Base-by-base conservation (phyloP, 1,140 invertebrate genomes). In the Drosophila serrata region DNA sequence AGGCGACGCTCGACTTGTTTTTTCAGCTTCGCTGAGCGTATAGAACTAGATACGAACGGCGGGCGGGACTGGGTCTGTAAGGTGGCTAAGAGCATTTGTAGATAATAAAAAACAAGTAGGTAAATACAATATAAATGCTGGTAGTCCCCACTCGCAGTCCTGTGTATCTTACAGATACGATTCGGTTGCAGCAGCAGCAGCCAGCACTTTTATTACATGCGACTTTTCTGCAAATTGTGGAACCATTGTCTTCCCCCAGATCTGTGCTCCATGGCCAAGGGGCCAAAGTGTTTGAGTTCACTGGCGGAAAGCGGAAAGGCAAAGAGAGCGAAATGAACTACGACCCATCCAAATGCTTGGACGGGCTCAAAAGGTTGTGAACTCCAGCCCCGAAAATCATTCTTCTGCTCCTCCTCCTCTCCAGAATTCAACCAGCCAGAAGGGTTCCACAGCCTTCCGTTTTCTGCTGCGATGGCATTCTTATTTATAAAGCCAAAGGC, bases 41-140 rank as follows among this genome's bases (percentile, higher is more conserved):
- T 85, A 86, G 81, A 85, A 70, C 63, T 75, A 77, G 61, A 65
- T 74, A 57, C 49, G 35, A 74, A 37, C 39, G 33, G 29, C 59
- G 55, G 56, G 63, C 22, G 45, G 49, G 51, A 15, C 8, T 58
- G 27, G 51, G 49, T 17, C 42, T 29, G 33, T 12, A 42, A 73
- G 67, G 70, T 76, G 75, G 58, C 46, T 59, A 82, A 90, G 85
- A 88, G 81, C 85, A 86, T 86, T 86, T 90, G 75, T 81, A 90
- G 85, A 90, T 90, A 90, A 90, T 90, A 90, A 90, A 90, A 90
- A 90, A 90, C 85, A 90, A 90, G 86, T 90, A 90, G 85, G 85
- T 90, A 90, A 90, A 90, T 90, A 90, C 85, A 90, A 90, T 90
- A 88, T 88, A 90, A 90, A 90, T 90, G 85, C 85, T 90, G 85